A percentile compares a stretch with the other conserved stretches of the same genome.
Evolutionary conservation across 2,888 invertebrate species (phyloP).

Genomic region (Entomobrya multifasciata): DNA sequence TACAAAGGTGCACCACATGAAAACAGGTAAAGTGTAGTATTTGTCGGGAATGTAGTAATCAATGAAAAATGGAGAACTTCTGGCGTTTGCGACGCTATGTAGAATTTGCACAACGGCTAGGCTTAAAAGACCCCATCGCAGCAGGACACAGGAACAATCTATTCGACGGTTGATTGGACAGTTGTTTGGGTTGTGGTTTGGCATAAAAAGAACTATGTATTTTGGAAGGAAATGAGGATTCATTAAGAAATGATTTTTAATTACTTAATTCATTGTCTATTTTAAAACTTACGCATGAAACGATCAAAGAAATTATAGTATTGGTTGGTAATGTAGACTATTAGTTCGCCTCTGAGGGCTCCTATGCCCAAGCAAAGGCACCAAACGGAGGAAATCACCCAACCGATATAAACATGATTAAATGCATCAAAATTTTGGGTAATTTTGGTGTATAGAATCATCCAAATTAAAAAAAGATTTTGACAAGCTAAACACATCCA

Average conservation of each 20-base stretch:
- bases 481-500: background rate
- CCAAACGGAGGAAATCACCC: slow-evolving; percentile 50
- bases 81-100: background rate
- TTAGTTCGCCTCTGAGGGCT: background rate
- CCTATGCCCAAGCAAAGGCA: background rate
- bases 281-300: slow-evolving; percentile 28
- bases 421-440: slow-evolving; percentile 10
- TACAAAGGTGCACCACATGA: too few species aligned
- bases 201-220: slow-evolving; percentile 45
- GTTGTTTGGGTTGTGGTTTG: slow-evolving; percentile 41
- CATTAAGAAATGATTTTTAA: background rate
- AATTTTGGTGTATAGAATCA: slow-evolving; percentile 7
- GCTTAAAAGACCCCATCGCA: background rate
- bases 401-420: slow-evolving; percentile 48
- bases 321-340: slow-evolving; percentile 8
- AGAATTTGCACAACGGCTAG: slow-evolving; percentile 24
- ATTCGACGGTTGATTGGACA: slow-evolving; percentile 22
- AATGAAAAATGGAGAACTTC: slow-evolving; percentile 53
- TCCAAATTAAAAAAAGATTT: slow-evolving; percentile 38
- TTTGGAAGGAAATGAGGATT: background rate
- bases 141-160: background rate
- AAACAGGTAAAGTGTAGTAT: slow-evolving; percentile 4
- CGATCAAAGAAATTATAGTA: slow-evolving; percentile 34
- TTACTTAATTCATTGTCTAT: background rate
- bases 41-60: slow-evolving; percentile 56